Evolutionary conservation across 2,113 vertebrate genomes (phyloP).

Genomic region (Phalacrocorax carbo): DNA sequence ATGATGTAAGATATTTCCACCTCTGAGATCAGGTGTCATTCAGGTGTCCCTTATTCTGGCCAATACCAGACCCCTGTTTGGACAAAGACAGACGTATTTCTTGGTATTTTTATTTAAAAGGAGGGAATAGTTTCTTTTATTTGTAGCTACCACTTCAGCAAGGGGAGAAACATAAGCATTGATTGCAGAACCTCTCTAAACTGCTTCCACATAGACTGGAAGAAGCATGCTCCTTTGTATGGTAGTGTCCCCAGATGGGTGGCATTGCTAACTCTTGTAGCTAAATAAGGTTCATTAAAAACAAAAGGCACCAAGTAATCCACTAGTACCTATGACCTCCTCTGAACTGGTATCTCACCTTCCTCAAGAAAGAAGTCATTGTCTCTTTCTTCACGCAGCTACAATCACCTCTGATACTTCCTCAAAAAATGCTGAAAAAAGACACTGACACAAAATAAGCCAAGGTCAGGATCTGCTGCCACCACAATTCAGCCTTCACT

Average conservation of each 20-base stretch:
- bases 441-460: not conserved
- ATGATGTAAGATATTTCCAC: not conserved
- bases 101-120: not conserved
- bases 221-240: not conserved
- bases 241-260: not conserved
- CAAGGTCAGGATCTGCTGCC: not conserved
- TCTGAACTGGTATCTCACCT: not conserved
- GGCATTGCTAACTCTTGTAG: not conserved
- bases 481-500: not conserved
- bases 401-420: not conserved
- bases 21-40: not conserved
- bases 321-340: not conserved
- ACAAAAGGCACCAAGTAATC: not conserved
- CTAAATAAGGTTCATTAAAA: not conserved
- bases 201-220: not conserved
- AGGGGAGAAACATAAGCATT: not conserved
- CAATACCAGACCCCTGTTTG: not conserved
- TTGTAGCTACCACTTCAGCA: not conserved
- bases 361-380: not conserved
- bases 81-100: not conserved
- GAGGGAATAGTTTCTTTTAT: not conserved
- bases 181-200: not conserved
- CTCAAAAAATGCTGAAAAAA: not conserved
- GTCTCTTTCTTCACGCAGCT: not conserved
- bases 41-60: not conserved